phyloP scores from a whole-genome alignment of 1,140 invertebrate species.

The Drosophila fuyamai region DNA sequence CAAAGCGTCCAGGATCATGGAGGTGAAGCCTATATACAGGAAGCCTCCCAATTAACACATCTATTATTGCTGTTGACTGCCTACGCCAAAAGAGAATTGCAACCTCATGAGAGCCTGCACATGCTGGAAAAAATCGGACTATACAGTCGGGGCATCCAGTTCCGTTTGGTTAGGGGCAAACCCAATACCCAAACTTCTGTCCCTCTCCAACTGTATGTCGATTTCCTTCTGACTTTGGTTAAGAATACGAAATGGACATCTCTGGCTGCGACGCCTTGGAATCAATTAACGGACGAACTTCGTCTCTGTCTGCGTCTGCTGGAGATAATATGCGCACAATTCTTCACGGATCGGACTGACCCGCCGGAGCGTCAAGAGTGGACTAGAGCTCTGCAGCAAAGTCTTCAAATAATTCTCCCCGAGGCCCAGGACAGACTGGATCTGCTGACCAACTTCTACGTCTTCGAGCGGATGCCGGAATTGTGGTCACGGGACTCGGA shows the following conservation, averaged over 20 bases:
- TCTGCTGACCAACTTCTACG: conserved; percentile 85
- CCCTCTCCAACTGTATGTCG: conserved; percentile 63
- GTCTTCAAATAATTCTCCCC: conserved; percentile 84
- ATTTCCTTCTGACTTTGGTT: conserved; percentile 60
- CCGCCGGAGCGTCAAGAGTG: conserved; percentile 48
- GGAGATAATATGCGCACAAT: conserved; percentile 26
- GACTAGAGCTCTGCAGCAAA: conserved; percentile 53
- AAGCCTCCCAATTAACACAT: conserved; percentile 62
- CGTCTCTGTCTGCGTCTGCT: conserved; percentile 54
- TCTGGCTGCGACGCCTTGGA: conserved; percentile 49
- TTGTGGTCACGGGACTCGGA: conserved; percentile 19
- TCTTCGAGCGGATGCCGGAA: conserved; percentile 56
- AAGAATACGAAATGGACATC: conserved; percentile 54
- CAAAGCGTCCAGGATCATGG: conserved; percentile 66
- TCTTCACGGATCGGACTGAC: conserved; percentile 13
- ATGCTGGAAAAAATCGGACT: conserved; percentile 47
- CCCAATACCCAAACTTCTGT: conserved; percentile 21
- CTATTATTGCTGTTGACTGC: conserved; percentile 72
- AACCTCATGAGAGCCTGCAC: conserved; percentile 44
- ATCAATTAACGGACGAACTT: conserved; percentile 38
- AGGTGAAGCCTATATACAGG: conserved; percentile 43
- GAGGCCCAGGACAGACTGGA: conserved; percentile 85
- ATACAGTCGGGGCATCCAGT: conserved; percentile 43
- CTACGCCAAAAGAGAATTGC: conserved; percentile 47
- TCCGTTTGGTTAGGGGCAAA: conserved; percentile 17